These are phyloP conservation scores for Petroica traversi DNA, from an alignment of 2,113 vertebrate genomes.

Conservation along the genomic window DNA sequence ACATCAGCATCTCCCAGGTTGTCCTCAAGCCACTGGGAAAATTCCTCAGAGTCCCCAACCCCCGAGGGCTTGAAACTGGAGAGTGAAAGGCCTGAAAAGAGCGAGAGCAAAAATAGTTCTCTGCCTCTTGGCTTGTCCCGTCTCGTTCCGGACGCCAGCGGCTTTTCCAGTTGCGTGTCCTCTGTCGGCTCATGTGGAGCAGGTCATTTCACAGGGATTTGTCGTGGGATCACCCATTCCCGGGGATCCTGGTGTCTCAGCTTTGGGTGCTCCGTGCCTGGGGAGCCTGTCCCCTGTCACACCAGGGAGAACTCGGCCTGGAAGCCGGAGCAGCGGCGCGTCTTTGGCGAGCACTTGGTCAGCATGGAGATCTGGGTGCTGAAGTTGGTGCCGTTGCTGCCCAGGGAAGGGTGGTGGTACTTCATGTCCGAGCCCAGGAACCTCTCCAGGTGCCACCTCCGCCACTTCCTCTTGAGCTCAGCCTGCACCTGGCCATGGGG, in stretches of 20 bases:
- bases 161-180: constrained; percentile 31
- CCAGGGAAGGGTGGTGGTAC: constrained; percentile 87
- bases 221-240: neutral
- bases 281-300: constrained; percentile 45
- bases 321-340: constrained; percentile 80
- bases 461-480: constrained; percentile 94
- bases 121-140: neutral
- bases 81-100: neutral
- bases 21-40: neutral
- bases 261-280: neutral
- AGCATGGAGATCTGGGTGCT: constrained; percentile 96
- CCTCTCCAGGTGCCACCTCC: constrained; percentile 90
- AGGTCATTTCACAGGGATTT: neutral
- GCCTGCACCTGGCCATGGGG: constrained; percentile 83
- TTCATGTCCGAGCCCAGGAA: constrained; percentile 84
- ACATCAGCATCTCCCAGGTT: neutral
- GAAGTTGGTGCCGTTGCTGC: constrained; percentile 91
- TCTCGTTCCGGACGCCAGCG: neutral
- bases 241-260: neutral
- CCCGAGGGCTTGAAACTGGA: neutral
- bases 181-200: neutral
- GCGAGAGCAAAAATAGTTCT: neutral
- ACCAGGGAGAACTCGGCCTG: constrained; percentile 86
- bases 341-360: constrained; percentile 87
- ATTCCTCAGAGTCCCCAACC: neutral